These are phyloP conservation scores for Phylloscopus whistleri DNA, from an alignment of 2,113 vertebrate genomes.

Conservation along the genomic window DNA sequence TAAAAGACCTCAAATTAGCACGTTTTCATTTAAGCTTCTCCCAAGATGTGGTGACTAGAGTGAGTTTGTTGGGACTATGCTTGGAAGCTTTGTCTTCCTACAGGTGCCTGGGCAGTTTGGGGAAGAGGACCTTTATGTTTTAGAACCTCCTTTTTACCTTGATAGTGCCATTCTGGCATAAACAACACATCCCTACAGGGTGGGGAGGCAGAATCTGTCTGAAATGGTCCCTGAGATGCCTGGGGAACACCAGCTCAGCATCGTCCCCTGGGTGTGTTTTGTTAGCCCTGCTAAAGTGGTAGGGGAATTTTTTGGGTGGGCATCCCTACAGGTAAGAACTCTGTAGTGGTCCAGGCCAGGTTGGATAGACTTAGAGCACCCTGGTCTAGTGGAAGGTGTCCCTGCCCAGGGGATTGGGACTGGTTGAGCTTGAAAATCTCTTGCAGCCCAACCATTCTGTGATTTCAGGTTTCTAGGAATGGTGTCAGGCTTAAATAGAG, in stretches of 20 bases:
- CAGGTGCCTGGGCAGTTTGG: not conserved
- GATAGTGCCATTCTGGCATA: not conserved
- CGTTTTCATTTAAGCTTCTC: not conserved
- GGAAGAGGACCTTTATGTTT: not conserved
- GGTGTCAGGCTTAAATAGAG: not conserved
- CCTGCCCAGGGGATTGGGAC: not conserved
- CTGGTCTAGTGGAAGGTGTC: not conserved
- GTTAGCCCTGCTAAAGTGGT: not conserved
- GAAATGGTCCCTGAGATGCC: not conserved
- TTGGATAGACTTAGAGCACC: not conserved
- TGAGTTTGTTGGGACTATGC: not conserved
- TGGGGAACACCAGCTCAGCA: not conserved
- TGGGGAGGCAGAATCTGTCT: not conserved
- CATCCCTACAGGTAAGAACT: not conserved
- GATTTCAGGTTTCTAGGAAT: not conserved
- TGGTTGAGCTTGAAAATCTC: not conserved
- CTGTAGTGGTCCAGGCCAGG: not conserved
- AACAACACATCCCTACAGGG: not conserved
- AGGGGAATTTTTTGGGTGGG: not conserved
- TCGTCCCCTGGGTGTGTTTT: fast-evolving
- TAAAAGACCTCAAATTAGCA: not conserved
- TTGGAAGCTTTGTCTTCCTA: not conserved
- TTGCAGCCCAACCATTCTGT: not conserved
- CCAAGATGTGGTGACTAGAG: not conserved
- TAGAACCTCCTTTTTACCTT: not conserved